Base-by-base conservation (phyloP, 2,797 vertebrate genomes). In the Apogon talboti region DNA sequence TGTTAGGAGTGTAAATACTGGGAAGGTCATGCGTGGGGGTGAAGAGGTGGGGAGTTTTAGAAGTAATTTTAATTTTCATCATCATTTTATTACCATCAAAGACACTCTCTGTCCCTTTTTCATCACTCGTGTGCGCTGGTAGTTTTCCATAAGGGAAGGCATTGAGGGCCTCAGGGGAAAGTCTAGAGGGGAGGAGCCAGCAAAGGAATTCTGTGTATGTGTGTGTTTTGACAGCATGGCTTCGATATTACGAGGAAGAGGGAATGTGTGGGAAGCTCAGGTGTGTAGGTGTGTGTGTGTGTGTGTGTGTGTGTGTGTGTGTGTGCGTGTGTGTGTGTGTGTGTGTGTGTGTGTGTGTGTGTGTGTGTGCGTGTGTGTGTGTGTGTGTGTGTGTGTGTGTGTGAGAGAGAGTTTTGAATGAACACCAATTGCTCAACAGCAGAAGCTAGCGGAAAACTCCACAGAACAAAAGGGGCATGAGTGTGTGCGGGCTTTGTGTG, bases 141-240 rank as follows among this genome's bases (percentile, higher is more conserved):
- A 90, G 78, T 92, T 92, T 91, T 92, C 90, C 90, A 92, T 86
- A 72, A 89, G 83, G 81, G 79, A 75, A 79, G 70, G 61, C 58
- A 71, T 76, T 52, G 66, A 75, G 56, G 68, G 76, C 61, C 77
- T 50, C 77, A 71, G 66, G 71, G 85, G 79, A 80, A 77, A 66
- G 66, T 75, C 64, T 78, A 18, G 53, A 65, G 77, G 81, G 87
- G 88, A 61, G 88, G 88, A 86, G 87, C 52, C 67, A 65, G 59
- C 24, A n/a, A 43, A 87, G 81, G 87, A 87, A 90, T 90, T 87
- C 44, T 70, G 56, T 52, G 50, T 41, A 41, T 46, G 46, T 50
- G 30, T 47, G 57, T 43, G 51, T 28, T 62, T 30, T 59, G 65
- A 66, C 71, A 73, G 51, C 46, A 50, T 57, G 51, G 18, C 57